Percentiles rank a stretch among this genome's conserved stretches.
Evolutionary conservation across 64 coral and sea anemone genomes (phyloP).

Genomic region (Cladopsammia gracilis): DNA sequence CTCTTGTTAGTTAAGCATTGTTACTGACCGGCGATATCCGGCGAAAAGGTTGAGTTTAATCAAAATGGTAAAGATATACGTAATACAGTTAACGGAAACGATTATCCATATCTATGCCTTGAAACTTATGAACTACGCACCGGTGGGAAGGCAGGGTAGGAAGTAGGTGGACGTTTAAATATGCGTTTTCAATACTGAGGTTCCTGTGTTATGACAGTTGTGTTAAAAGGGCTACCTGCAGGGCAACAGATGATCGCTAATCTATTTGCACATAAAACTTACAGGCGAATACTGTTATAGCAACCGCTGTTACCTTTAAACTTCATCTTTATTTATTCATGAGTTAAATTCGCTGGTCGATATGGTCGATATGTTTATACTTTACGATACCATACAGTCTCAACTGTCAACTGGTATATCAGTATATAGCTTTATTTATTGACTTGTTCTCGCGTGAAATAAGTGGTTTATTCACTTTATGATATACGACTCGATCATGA

Average conservation of each 20-base stretch:
- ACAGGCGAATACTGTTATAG: background rate
- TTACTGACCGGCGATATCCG: too few species aligned
- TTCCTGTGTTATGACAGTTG: background rate
- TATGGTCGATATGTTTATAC: background rate
- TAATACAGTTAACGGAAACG: too few species aligned
- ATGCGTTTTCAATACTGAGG: background rate
- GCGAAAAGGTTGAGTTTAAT: too few species aligned
- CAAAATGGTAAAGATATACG: too few species aligned
- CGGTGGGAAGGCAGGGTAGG: background rate
- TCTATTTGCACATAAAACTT: background rate
- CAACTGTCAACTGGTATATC: background rate
- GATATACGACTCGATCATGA: too few species aligned
- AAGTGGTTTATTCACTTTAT: background rate
- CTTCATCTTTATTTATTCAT: conserved; percentile 23
- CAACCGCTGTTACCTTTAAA: background rate
- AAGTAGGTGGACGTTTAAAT: background rate
- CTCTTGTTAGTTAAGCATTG: too few species aligned
- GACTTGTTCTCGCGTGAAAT: background rate
- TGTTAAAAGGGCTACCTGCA: background rate
- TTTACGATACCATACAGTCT: background rate
- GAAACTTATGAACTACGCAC: too few species aligned
- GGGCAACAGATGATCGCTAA: background rate
- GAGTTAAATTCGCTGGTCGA: background rate
- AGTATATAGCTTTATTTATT: background rate
- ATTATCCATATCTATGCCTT: too few species aligned